Evolutionary conservation across 2,797 vertebrate genomes (phyloP), one percentile per base, ranked within the genome.

Genomic region (Erethizon dorsatum): DNA sequence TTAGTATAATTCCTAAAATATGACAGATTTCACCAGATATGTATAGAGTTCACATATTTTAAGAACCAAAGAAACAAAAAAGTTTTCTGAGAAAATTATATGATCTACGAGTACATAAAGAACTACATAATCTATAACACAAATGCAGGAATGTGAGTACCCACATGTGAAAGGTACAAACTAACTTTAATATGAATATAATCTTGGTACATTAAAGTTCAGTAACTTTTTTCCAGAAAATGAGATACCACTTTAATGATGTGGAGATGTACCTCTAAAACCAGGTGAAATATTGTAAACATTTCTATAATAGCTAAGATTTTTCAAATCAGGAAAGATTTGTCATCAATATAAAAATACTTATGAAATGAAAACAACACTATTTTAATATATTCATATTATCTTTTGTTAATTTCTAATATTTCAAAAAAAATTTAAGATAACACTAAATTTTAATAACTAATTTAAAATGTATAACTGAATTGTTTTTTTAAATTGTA

Each of bases 281-380:
- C 24, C 57, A 5, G 15, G 61, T 57, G 4, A 94, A 89, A 87
- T 41, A 73, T 67, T 7, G 24, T 33, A 59, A 37, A 33, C 24
- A 90, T 45, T 83, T 77, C 41, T 89, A 71, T 41, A 75, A 10
- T 67, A 91, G 54, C 45, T 83, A 88, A 84, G 3, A 91, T 37
- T 22, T 87, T 50, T 83, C 57, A 94, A 82, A 10, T 11, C 33
- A 71, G 61, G 14, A n/a, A 86, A 78, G 13, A 41, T 33, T 67
- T 95, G 88, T 79, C 33, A 88, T 71, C 41, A 93, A 90, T 33
- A 69, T 87, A 89, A 89, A 84, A 73, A 63, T 88, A 77, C 47
- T 67, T 87, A 61, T 33, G 65, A 91, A 75, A 33, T 63, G 18
- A 63, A 59, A 94, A 37, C 2, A 94, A 59, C n/a, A 71, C 41